phyloP scores from a whole-genome alignment of 2,888 invertebrate genomes.

The Priocnemis perturbator region DNA sequence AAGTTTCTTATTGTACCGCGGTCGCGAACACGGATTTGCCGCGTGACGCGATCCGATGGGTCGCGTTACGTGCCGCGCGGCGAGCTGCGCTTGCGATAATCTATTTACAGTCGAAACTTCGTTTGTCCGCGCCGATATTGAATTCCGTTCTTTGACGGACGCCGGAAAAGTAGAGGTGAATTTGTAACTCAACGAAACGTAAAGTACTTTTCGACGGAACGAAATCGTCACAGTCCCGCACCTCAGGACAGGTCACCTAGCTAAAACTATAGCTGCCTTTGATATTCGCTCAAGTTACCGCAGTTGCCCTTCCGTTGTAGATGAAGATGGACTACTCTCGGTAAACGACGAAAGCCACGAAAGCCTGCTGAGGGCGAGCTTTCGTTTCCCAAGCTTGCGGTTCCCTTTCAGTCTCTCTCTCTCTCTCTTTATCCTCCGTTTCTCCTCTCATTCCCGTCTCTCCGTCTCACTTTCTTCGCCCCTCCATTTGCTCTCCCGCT shows the following conservation, averaged over 20 bases:
- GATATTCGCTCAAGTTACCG: slow-evolving; percentile 31
- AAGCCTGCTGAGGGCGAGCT: slow-evolving; percentile 26
- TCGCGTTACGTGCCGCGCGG: too few species aligned
- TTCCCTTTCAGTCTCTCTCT: slow-evolving; percentile 28
- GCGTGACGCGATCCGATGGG: too few species aligned
- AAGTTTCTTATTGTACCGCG: slow-evolving; percentile 4
- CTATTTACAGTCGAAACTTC: too few species aligned
- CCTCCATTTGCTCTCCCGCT: too few species aligned
- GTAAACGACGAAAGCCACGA: slow-evolving; percentile 31
- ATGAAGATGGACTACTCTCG: slow-evolving; percentile 8
- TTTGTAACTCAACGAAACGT: too few species aligned
- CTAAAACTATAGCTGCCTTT: slow-evolving; percentile 26
- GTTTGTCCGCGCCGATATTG: too few species aligned
- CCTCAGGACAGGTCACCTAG: slow-evolving; percentile 3
- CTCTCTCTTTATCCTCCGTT: slow-evolving; percentile 2
- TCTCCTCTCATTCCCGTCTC: not conserved
- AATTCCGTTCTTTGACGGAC: too few species aligned
- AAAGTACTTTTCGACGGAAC: too few species aligned
- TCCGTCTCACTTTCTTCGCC: not conserved
- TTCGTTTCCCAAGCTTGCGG: slow-evolving; percentile 36
- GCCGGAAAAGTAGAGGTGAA: too few species aligned
- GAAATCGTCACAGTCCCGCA: too few species aligned
- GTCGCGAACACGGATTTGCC: too few species aligned
- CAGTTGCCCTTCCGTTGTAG: slow-evolving; percentile 12
- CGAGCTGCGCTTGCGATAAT: too few species aligned